Base-by-base conservation (phyloP, 2,113 vertebrate genomes). In the Hepsetus odoe region DNA sequence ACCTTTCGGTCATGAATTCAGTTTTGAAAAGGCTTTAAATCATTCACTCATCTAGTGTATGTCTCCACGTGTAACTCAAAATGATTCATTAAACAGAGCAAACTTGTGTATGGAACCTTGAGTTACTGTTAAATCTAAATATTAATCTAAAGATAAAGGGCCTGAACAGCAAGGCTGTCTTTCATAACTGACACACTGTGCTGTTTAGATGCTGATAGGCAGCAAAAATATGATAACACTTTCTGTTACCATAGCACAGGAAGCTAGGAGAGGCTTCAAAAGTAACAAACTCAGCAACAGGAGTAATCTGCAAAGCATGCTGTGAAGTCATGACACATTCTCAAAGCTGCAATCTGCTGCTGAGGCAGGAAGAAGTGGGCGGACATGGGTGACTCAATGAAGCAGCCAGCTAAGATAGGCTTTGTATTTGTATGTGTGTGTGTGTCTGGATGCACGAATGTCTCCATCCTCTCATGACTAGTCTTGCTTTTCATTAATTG, bases 361-460 rank as follows among this genome's bases (percentile, higher is more conserved):
- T 65, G 74, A 78, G 81, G 77, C 80, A 80, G 83, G 86, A 85
- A 89, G 92, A 81, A 59, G 84, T 85, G 81, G 84, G 84, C 42
- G 81, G 79, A 76, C 77, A 55, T 85, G 84, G 86, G 90, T 94
- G 94, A 95, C 92, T 94, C 93, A 94, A 92, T 93, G 91, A 92
- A 93, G 92, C 91, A 91, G 91, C 90, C 91, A 91, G 89, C 90
- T 88, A 81, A 88, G 33, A 24, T 67, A 38, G 14, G 11, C 76
- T 78, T 64, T 33, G 46, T 12, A 20, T 12, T 18, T 20, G 46
- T 49, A 6, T 49, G 46, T 49, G 46, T 71, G 68, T 22, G 49
- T 69, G n/a, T 66, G 72, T 84, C 24, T 61, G 14, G 9, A 22
- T 24, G 72, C 42, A 22, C 26, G 4, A 30, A 30, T 53, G 56